A percentile compares a stretch with the other conserved stretches of the same genome.
Evolutionary conservation across 2,113 vertebrate genomes (phyloP).

Genomic region (Spermophilus dauricus): DNA sequence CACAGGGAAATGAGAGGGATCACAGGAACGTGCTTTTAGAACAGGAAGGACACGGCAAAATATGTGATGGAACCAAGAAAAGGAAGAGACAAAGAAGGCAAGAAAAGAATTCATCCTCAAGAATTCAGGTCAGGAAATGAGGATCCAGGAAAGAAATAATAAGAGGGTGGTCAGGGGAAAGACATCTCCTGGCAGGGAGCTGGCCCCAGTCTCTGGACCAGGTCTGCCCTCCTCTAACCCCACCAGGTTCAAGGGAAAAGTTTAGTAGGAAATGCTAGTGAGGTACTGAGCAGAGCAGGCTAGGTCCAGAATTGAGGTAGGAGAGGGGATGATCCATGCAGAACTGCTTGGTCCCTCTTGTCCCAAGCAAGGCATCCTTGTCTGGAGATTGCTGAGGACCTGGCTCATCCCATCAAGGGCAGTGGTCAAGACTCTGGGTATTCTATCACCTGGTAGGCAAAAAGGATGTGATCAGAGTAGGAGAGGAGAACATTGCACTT

Average conservation of each 20-base stretch:
- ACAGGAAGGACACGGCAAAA: neutral
- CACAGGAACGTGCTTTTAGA: neutral
- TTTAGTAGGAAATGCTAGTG: neutral
- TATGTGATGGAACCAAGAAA: neutral
- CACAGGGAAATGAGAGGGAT: neutral
- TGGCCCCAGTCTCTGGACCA: neutral
- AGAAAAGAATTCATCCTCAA: neutral
- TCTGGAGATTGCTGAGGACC: constrained; percentile 18
- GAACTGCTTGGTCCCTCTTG: neutral
- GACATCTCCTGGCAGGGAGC: constrained; percentile 31
- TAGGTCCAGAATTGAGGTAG: constrained; percentile 41
- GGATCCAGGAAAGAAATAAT: neutral
- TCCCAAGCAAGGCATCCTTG: neutral
- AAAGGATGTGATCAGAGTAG: neutral
- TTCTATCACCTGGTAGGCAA: neutral
- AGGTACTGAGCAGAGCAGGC: neutral
- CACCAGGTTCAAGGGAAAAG: constrained; percentile 71
- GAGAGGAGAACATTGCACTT: neutral
- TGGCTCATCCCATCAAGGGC: neutral
- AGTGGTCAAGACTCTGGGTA: neutral
- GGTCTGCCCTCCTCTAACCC: neutral
- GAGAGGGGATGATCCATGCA: constrained; percentile 19
- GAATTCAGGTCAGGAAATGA: constrained; percentile 61
- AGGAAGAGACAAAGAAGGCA: neutral
- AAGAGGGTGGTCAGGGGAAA: neutral